Base-by-base conservation (phyloP, 2,113 vertebrate genomes). In the Ophiodon elongatus region DNA sequence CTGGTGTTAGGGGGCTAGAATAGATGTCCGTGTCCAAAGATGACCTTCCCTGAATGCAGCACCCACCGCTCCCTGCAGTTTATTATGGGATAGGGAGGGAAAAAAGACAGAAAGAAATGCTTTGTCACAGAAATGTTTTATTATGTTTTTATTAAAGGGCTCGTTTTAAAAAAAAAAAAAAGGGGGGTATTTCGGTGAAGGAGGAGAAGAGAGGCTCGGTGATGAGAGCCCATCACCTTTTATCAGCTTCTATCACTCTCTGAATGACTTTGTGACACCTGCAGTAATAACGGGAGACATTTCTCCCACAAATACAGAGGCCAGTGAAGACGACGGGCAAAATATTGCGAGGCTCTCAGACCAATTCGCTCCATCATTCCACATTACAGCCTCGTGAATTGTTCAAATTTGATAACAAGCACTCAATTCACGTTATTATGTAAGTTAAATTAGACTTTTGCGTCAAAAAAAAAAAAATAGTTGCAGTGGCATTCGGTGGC, bases 381-480 rank as follows among this genome's bases (percentile, higher is more conserved):
- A 97, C 97, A 98, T 98, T 97, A 98, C 95, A 93, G 96, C 96
- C 94, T 97, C 96, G 96, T 97, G 97, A 97, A 98, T 97, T 97
- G 97, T 97, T 98, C 97, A 98, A 97, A 98, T 97, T 97, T 95
- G 96, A 98, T 98, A 99, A 99, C 98, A 98, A 98, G 98, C 97
- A 96, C 97, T 98, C 97, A 97, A 98, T 98, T 97, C 96, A 93
- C 96, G 96, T 96, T 96, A 97, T 98, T 97, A 97, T 97, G 96
- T 97, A 97, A 96, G 96, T 97, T 96, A 96, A 98, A 97, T 98
- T 98, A 97, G 96, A 97, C 97, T 98, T 97, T 95, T 57, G 94
- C 96, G 4, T 19, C 5, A 21, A 14, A 27, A 41, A 95, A 57
- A n/a, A 96, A 96, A 96, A 96, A 96, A 95, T 95, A 96, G 95